Base-by-base conservation (phyloP, 2,888 invertebrate genomes). In the Chloromyia formosa region DNA sequence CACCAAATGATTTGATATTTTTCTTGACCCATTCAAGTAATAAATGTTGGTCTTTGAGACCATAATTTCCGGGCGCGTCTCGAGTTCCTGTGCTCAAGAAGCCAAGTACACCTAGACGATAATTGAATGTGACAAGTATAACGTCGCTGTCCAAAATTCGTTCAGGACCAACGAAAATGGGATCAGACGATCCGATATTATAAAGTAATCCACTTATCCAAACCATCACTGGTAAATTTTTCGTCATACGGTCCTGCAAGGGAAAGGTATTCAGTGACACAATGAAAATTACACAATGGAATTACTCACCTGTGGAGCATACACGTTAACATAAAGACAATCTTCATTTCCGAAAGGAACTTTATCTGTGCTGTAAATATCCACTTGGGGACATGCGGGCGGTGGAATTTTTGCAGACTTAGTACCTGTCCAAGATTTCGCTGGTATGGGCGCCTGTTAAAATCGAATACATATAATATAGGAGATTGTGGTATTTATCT, bases 151-250 rank as follows among this genome's bases (percentile, higher is more conserved):
- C 83, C 73, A 83, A 60, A 3, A 82, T 71, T 69, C 83, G 83
- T 45, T 82, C 75, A 0, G 84, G 83, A 10, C 56, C 56, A 40
- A 9, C 35, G 5, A 81, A 81, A 80, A 87, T 87, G 20, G 86
- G 82, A 79, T 87, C 87, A 14, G 87, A 87, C 0, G 87, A 86
- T 0, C 88, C 88, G 77, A 86, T 85, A 1, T 86, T 84, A 78
- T 87, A 88, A 1, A 87, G 87, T 0, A 86, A 86, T 72, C 84
- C 86, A 77, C 85, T 85, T 40, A 86, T 82, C 73, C 81, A 84
- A 1, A 85, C 81, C 82, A 86, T 82, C 1, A 86, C 85, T 1
- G 83, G 81, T 9, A 66, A 53, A 35, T 35, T 35, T 7, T 7
- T 35, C 3, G 2, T 2, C 27, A 35, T 7, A 7, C 3, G 2